Evolutionary conservation across 37 sponge, comb jelly and placozoan species (phyloP).

Genomic region (Agelas oroides): DNA sequence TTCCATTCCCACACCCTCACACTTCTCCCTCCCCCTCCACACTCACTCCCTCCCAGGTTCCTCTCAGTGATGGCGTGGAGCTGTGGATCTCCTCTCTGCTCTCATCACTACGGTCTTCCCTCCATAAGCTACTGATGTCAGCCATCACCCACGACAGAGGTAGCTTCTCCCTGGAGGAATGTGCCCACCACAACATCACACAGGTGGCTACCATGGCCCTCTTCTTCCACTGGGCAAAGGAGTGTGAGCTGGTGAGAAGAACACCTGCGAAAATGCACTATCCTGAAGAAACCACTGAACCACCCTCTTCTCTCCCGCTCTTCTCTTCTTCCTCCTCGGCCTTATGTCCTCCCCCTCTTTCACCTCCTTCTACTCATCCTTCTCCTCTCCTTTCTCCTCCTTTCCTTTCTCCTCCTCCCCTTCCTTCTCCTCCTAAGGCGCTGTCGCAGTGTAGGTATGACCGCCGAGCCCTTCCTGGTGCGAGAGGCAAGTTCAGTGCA

Average conservation of each 20-base stretch:
- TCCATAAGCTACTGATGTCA: slow-evolving; percentile 27
- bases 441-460: slow-evolving; percentile 68
- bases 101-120: slow-evolving; percentile 15
- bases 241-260: slow-evolving; percentile 74
- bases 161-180: slow-evolving; percentile 49
- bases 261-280: too few relatives aligned
- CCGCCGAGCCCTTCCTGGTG: slow-evolving; percentile 65
- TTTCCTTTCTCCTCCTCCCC: background rate
- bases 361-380: background rate
- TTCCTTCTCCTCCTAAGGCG: slow-evolving; percentile 3
- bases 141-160: background rate
- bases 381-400: background rate
- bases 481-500: slow-evolving; percentile 54
- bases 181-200: slow-evolving; percentile 19
- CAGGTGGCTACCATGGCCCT: slow-evolving; percentile 82
- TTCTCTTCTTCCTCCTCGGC: background rate
- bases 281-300: too few relatives aligned
- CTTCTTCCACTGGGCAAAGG: slow-evolving; percentile 83
- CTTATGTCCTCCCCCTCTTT: background rate
- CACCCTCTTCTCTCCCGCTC: background rate
- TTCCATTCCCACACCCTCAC: too few relatives aligned
- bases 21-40: too few relatives aligned
- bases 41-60: slow-evolving; percentile 46
- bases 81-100: slow-evolving; percentile 60
- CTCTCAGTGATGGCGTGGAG: slow-evolving; percentile 69